Evolutionary conservation across 2,888 invertebrate species (phyloP).

Genomic region (Protophormia terraenovae): DNA sequence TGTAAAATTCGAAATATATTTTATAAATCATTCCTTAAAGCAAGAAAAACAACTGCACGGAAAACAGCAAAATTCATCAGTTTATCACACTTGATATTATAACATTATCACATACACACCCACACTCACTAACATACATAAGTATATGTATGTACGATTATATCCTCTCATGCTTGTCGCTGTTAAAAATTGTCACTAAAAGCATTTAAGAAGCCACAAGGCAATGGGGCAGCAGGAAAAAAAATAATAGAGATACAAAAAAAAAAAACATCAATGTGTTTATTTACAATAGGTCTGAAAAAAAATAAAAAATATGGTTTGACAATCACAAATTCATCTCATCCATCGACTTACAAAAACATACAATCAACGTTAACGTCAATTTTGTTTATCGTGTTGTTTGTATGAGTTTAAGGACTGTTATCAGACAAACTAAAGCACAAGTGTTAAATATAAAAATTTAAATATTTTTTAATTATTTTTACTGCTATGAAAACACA

Average conservation of each 20-base stretch:
- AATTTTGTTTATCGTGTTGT: not conserved
- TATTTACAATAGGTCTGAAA: conserved; percentile 10
- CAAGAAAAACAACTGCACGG: not conserved
- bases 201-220: conserved; percentile 35
- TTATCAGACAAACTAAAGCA: not conserved
- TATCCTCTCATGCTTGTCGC: no score
- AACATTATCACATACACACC: not conserved
- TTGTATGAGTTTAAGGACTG: not conserved
- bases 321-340: conserved; percentile 37
- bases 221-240: not conserved
- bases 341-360: not conserved
- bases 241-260: not conserved
- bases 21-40: conserved; percentile 30
- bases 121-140: no score
- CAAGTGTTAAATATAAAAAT: no score
- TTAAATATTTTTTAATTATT: no score
- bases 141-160: no score
- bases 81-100: conserved; percentile 45
- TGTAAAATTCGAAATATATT: conserved; percentile 43
- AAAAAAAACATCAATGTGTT: not conserved
- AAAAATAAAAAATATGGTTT: conserved; percentile 18
- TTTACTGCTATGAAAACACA: no score
- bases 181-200: not conserved
- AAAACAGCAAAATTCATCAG: conserved; percentile 19
- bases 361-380: not conserved